phyloP scores from a whole-genome alignment of 2,113 vertebrate genomes.

The Nerophis lumbriciformis region DNA sequence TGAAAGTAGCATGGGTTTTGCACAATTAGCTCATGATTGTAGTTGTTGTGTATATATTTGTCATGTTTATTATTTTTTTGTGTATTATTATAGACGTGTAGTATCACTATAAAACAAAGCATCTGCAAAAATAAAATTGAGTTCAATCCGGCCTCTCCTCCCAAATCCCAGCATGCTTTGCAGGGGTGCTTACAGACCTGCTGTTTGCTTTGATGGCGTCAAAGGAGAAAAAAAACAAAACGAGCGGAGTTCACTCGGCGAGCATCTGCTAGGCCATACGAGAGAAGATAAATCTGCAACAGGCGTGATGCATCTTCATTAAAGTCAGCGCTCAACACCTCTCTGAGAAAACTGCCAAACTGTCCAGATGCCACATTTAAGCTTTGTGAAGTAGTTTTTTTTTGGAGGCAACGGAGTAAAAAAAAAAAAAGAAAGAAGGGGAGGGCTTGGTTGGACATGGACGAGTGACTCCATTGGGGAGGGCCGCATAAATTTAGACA shows the following conservation, averaged over 20 bases:
- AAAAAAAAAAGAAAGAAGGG: constrained; percentile 1
- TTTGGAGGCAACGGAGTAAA: background rate
- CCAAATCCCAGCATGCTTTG: constrained; percentile 23
- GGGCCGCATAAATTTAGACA: constrained; percentile 40
- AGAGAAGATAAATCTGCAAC: constrained; percentile 62
- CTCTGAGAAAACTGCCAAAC: constrained; percentile 55
- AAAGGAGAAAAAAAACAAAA: background rate
- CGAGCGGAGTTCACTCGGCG: constrained; percentile 40
- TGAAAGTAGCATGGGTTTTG: no score
- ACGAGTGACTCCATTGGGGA: constrained; percentile 11
- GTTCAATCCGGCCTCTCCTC: constrained; percentile 3
- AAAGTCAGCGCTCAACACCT: constrained; percentile 61
- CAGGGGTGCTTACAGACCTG: constrained; percentile 25
- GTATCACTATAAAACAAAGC: no score
- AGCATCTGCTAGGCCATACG: constrained; percentile 72
- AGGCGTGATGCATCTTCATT: constrained; percentile 71
- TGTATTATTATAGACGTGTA: no score
- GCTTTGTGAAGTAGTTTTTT: constrained; percentile 33
- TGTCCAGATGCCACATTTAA: constrained; percentile 62
- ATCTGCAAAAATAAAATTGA: background rate
- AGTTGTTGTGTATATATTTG: no score
- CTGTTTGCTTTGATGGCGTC: constrained; percentile 17
- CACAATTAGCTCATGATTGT: no score
- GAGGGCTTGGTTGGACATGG: constrained; percentile 9
- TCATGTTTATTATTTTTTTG: no score